Evolutionary conservation across 2,888 invertebrate species (phyloP), one percentile per base, ranked within the genome.

Genomic region (Tenthredo livida): DNA sequence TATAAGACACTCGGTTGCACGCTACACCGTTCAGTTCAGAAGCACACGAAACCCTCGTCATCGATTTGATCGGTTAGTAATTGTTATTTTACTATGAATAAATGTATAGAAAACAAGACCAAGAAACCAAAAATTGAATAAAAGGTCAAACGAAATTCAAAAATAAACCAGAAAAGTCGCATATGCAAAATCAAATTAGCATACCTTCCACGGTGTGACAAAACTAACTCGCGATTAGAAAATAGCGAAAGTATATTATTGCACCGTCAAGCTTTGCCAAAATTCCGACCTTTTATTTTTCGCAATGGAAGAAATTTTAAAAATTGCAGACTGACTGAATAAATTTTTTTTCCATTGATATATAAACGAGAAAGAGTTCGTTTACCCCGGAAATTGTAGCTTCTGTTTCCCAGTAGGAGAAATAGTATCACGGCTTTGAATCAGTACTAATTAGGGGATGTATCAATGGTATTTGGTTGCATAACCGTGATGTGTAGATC

Each of bases 1-100:
- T 80, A 80, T 80, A 80, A 80, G 80, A 80, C 80, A 50, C 80
- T 80, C 58, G 33, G 80, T 80, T 40, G 61, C 58, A 61, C 58
- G 58, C 40, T 12, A 40, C 61, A 40, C 9, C 80, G 80, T 80
- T 80, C 80, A 80, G 80, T 80, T 61, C 58, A 80, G 61, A 80
- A 33, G 4, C 61, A 80, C 9, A 80, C 80, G 61, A 80, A 61
- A 61, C 33, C 80, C 47, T 61, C 61, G 12, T 25, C n/a, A 61
- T 61, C 80, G 80, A 61, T 61, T 25, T 61, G 10, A 80, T 37
- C 80, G 80, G 80, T 80, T 40, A 21, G 80, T 80, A 58, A 61
- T 25, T 12, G 33, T 54, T 25, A 54, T 29, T 21, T 4, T 50
- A 61, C 6, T 80, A 37, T 37, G 4, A 29, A 77, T 77, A 54